Percentiles rank a stretch among this genome's conserved stretches.
Evolutionary conservation across 2,113 vertebrate genomes (phyloP).

Genomic region (Apteryx mantelli): DNA sequence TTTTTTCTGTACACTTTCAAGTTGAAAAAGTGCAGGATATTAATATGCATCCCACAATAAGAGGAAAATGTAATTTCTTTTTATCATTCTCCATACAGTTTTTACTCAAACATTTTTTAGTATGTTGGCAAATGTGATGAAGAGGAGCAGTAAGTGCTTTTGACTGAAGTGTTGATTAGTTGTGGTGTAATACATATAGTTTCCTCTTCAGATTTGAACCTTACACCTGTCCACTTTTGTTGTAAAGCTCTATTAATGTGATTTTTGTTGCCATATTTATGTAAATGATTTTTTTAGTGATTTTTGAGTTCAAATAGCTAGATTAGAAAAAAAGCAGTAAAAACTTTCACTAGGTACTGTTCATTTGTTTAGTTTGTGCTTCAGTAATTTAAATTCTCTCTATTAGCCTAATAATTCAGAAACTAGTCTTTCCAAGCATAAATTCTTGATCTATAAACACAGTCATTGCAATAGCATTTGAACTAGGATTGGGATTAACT

Average conservation of each 20-base stretch:
- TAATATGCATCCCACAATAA: neutral
- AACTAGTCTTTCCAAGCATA: neutral
- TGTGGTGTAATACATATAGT: neutral
- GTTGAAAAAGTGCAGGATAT: neutral
- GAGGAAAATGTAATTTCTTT: neutral
- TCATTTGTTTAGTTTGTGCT: neutral
- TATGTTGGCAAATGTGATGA: neutral
- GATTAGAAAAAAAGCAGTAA: neutral
- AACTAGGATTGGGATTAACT: neutral
- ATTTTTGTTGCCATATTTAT: neutral
- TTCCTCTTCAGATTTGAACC: neutral
- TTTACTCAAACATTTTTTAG: neutral
- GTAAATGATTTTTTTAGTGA: neutral
- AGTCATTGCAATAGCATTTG: neutral
- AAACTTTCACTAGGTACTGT: neutral
- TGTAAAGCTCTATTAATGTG: neutral
- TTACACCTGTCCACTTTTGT: neutral
- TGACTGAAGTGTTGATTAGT: neutral
- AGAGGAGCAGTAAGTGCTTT: neutral
- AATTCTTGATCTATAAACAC: neutral
- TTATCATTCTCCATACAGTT: neutral
- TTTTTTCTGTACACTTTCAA: neutral
- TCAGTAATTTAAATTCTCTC: neutral
- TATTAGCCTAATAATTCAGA: neutral
- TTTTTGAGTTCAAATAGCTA: neutral